These are phyloP conservation scores for Teleiodes luculella DNA, from an alignment of 2,888 invertebrate species.

Conservation along the genomic window DNA sequence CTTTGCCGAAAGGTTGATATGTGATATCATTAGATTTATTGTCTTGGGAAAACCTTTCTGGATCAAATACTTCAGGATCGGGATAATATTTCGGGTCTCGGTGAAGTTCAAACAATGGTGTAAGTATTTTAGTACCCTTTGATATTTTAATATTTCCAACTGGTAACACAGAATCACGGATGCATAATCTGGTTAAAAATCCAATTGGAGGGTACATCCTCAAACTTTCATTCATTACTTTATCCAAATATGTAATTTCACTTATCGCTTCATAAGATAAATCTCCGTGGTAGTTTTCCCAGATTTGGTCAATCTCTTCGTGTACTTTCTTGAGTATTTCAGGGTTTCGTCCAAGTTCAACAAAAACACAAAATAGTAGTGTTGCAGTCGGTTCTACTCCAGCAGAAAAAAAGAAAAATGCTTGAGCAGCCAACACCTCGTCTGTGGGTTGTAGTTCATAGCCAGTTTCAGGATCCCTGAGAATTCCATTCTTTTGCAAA, in stretches of 20 bases:
- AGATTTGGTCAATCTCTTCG: slow-evolving; percentile 48
- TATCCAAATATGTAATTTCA: slow-evolving; percentile 50
- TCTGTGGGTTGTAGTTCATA: slow-evolving; percentile 49
- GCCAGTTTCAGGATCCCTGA: slow-evolving; percentile 42
- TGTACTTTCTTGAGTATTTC: slow-evolving; percentile 44
- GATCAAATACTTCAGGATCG: slow-evolving; percentile 62
- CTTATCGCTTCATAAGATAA: slow-evolving; percentile 41
- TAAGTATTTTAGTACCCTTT: slow-evolving; percentile 44
- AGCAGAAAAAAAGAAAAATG: slow-evolving; percentile 57
- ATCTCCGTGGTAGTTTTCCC: slow-evolving; percentile 34
- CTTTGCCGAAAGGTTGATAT: slow-evolving; percentile 67
- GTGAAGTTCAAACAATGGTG: slow-evolving; percentile 53
- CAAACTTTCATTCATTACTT: slow-evolving; percentile 43
- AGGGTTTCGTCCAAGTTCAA: slow-evolving; percentile 50
- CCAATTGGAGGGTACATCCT: slow-evolving; percentile 51
- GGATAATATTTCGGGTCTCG: slow-evolving; percentile 59
- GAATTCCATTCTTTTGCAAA: slow-evolving; percentile 45
- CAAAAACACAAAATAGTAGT: slow-evolving; percentile 41
- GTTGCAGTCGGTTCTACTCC: slow-evolving; percentile 59
- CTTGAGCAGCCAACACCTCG: slow-evolving; percentile 51
- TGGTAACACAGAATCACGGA: slow-evolving; percentile 44
- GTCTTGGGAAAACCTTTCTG: slow-evolving; percentile 51
- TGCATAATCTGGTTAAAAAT: slow-evolving; percentile 38
- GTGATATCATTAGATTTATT: slow-evolving; percentile 35
- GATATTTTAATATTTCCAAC: slow-evolving; percentile 49